phyloP scores from a whole-genome alignment of 2,113 vertebrate species.

The Neoarius graeffei region DNA sequence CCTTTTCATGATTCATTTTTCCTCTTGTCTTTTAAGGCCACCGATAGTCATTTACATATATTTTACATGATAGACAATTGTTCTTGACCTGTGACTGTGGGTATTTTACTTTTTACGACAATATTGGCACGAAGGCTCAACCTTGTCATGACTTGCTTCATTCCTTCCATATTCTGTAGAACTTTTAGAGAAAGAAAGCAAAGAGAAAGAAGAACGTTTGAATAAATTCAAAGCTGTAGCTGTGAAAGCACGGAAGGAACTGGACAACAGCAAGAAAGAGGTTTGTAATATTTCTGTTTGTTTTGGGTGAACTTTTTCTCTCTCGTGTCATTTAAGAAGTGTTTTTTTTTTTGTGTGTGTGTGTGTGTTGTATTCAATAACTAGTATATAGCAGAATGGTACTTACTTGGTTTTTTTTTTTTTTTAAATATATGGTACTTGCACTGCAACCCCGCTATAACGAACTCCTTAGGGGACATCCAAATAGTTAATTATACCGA shows the following conservation, averaged over 20 bases:
- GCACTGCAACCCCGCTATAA: no score
- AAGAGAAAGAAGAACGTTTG: conserved; percentile 85
- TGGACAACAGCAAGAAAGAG: conserved; percentile 88
- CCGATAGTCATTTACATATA: neutral
- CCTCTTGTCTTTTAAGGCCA: neutral
- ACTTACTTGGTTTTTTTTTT: neutral
- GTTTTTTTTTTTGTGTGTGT: no score
- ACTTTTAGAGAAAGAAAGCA: conserved; percentile 68
- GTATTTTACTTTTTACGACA: neutral
- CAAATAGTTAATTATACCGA: no score
- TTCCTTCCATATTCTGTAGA: conserved; percentile 51
- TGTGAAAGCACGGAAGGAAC: conserved; percentile 93
- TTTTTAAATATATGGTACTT: no score
- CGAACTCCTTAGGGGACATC: no score
- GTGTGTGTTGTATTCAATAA: no score
- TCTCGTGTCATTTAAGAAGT: neutral
- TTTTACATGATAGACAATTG: neutral
- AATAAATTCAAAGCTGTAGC: conserved; percentile 95
- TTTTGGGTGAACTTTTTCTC: neutral
- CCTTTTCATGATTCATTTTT: neutral
- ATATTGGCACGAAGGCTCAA: neutral
- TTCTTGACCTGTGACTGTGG: neutral
- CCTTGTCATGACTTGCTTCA: neutral
- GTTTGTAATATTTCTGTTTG: conserved; percentile 60
- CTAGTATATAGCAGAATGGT: neutral